These are phyloP conservation scores for Andrena camellia DNA, from an alignment of 2,888 invertebrate species.

Conservation along the genomic window DNA sequence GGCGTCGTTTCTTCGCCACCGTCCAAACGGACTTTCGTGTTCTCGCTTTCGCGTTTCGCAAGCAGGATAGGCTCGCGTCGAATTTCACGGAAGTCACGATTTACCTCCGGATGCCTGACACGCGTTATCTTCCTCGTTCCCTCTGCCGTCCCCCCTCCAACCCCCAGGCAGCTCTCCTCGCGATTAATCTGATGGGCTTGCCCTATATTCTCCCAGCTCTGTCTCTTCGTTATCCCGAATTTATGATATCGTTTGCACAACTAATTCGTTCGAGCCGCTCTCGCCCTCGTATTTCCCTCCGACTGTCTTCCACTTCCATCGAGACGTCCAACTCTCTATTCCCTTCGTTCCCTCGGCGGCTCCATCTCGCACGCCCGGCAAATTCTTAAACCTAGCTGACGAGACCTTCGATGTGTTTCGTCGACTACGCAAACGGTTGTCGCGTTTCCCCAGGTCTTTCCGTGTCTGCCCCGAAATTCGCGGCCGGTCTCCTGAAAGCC, in stretches of 20 bases:
- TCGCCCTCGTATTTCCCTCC: not conserved
- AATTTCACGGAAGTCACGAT: constrained; percentile 59
- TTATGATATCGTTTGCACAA: constrained; percentile 34
- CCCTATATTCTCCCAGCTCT: constrained; percentile 20
- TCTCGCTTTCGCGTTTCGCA: constrained; percentile 21
- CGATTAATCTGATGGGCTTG: constrained; percentile 35
- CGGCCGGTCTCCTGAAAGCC: not conserved
- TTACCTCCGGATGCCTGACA: constrained; percentile 56
- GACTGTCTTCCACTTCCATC: not conserved
- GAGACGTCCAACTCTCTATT: not conserved
- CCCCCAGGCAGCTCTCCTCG: constrained; percentile 5
- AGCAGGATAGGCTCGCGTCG: constrained; percentile 40
- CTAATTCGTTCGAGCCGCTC: constrained; percentile 11
- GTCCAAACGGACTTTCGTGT: constrained; percentile 29
- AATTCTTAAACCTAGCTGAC: too few relatives aligned
- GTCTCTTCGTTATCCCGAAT: constrained; percentile 30
- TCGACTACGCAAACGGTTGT: not conserved
- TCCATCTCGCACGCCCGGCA: too few relatives aligned
- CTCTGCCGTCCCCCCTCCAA: not conserved
- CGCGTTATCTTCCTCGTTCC: constrained; percentile 48
- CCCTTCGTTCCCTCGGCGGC: too few relatives aligned
- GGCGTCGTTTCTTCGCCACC: constrained; percentile 12
- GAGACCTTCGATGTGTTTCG: not conserved
- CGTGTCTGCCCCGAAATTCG: not conserved
- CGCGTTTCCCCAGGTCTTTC: not conserved